Evolutionary conservation across 1,140 invertebrate genomes (phyloP).

Genomic region (Lepidurus packardi): DNA sequence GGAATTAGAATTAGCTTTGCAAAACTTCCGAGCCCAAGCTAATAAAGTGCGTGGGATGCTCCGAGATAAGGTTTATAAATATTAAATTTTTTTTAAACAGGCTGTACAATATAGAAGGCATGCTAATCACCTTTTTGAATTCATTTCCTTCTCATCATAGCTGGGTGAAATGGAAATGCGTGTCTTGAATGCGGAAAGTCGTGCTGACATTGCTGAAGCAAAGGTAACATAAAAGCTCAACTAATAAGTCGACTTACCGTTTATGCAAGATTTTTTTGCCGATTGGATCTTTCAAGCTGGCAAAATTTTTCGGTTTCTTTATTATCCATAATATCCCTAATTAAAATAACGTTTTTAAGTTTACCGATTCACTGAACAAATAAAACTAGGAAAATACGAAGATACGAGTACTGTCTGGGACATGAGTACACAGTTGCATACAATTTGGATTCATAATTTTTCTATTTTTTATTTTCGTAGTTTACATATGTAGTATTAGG

Average conservation of each 20-base stretch:
- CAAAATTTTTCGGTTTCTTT: background rate
- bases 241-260: background rate
- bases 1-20: slow-evolving; percentile 71
- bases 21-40: slow-evolving; percentile 71
- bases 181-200: slow-evolving; percentile 78
- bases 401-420: no score
- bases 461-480: no score
- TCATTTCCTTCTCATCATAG: slow-evolving; percentile 61
- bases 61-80: slow-evolving; percentile 65
- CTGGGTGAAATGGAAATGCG: slow-evolving; percentile 83
- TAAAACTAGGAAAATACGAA: no score
- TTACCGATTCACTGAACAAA: no score
- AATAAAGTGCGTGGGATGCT: slow-evolving; percentile 76
- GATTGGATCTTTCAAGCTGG: background rate
- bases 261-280: background rate
- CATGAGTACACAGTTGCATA: no score
- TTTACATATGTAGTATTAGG: no score
- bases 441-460: no score
- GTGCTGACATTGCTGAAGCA: slow-evolving; percentile 84
- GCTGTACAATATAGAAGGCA: background rate
- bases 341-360: no score
- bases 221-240: slow-evolving; percentile 59
- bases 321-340: background rate
- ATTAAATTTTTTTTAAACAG: slow-evolving; percentile 28
- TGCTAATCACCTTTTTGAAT: slow-evolving; percentile 17